Evolutionary conservation across 2,888 invertebrate species (phyloP), one percentile per base, ranked within the genome.

Genomic region (Eupithecia inturbata): DNA sequence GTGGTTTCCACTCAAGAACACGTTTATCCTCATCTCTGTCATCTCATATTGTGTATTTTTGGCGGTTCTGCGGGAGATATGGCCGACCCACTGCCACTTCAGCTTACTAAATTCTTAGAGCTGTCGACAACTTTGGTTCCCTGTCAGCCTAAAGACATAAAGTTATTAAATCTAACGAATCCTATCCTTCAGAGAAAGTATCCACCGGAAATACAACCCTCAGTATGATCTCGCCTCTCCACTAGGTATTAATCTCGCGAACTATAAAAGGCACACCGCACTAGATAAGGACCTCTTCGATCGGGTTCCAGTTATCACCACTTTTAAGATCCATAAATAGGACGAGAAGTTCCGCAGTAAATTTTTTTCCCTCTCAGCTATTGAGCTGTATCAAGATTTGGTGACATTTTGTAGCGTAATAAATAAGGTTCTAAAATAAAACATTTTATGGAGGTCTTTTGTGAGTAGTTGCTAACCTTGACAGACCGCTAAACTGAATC

Each of bases 321-420:
- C 84, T 89, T 87, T 87, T 87, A 87, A 88, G 86, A 84, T 83
- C 84, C 87, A 88, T 88, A 90, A 90, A 90, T 57, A 57, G 57
- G 5, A 57, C 26, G 26, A 57, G 57, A 87, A 90, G 86, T 87
- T 87, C 31, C 62, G 31, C 62, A 31, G 31, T 62, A 31, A 64
- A 26, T 12, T 57, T 68, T 73, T 73, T 66, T 66, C 53, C 31
- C 68, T 68, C 66, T 41, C 26, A 60, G 68, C 73, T 28, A 36
- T 62, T 72, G 33, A 45, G 22, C 33, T 45, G 68, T 72, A 72
- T 72, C 68, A 63, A 62, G 63, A 68, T 62, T 28, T 19, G 31
- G 28, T 28, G 28, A 31, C 62, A 31, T 62, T 57, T 57, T 57
- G 57, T 57, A 57, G 57, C 57, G 62, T 62, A 62, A 31, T 62